Evolutionary conservation across 2,888 invertebrate species (phyloP).

Genomic region (Chaetogeoica ovagalla): DNA sequence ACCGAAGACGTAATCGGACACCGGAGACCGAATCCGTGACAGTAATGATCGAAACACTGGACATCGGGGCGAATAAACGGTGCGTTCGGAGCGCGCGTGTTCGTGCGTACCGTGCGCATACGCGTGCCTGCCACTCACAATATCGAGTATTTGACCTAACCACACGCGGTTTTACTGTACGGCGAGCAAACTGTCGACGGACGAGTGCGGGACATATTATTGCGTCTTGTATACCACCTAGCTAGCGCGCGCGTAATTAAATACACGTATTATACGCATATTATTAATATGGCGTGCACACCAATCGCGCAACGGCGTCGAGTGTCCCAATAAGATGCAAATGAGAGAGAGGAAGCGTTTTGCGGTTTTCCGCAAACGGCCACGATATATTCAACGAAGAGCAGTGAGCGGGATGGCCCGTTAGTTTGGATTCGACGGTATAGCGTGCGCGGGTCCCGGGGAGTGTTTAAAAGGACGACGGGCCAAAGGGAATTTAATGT

Average conservation of each 20-base stretch:
- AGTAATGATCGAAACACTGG: no score
- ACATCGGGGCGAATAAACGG: slow-evolving; percentile 29
- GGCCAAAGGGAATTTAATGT: no score
- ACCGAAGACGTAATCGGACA: no score
- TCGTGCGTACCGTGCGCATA: neutral
- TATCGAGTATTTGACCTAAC: slow-evolving; percentile 28
- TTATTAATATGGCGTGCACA: neutral
- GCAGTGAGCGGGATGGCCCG: no score
- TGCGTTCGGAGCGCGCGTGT: neutral
- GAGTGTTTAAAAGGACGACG: no score
- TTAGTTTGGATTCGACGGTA: no score
- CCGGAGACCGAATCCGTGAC: no score
- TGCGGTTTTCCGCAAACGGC: slow-evolving; percentile 31
- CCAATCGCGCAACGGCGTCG: neutral
- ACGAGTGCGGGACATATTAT: neutral
- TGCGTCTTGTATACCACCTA: neutral
- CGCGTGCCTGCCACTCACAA: neutral
- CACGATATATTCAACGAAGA: slow-evolving; percentile 24
- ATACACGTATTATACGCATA: neutral
- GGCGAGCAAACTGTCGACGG: slow-evolving; percentile 12
- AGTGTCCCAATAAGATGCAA: slow-evolving; percentile 46
- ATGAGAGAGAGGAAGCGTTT: slow-evolving; percentile 30
- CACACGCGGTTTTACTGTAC: neutral
- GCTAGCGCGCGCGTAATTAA: neutral
- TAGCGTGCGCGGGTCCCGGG: no score